phyloP scores from a whole-genome alignment of 2,888 invertebrate genomes.

The Aelia acuminata region DNA sequence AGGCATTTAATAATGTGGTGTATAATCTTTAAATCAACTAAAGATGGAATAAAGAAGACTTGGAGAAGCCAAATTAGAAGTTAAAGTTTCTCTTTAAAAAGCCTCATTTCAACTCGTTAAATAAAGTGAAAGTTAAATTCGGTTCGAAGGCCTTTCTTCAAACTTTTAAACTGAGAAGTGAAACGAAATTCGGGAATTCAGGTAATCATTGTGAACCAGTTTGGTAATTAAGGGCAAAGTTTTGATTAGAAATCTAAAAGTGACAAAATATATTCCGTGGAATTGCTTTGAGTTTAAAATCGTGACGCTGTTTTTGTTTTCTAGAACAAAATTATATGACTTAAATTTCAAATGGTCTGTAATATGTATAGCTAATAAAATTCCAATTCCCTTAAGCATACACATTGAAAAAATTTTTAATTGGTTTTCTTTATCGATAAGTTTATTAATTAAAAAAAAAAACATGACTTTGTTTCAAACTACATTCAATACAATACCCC shows the following conservation, averaged over 20 bases:
- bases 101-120: constrained; percentile 23
- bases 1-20: background rate
- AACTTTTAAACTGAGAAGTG: constrained; percentile 24
- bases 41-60: constrained; percentile 22
- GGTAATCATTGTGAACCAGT: constrained; percentile 19
- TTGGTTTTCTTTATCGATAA: no score
- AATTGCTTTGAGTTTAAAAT: background rate
- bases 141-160: constrained; percentile 23
- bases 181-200: background rate
- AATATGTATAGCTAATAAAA: no score
- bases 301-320: background rate
- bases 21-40: background rate
- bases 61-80: background rate
- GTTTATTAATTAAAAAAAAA: no score
- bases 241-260: background rate
- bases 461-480: no score
- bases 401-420: no score
- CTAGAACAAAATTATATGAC: background rate
- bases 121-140: constrained; percentile 39
- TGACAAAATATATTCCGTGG: background rate
- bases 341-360: no score
- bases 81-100: constrained; percentile 6
- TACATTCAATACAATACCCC: no score
- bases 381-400: no score
- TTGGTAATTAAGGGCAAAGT: constrained; percentile 5